Conservation (phyloP, 30 jellyfish, hydroid and myxozoan genomes). For the Hydractinia symbiolongicarpus region DNA sequence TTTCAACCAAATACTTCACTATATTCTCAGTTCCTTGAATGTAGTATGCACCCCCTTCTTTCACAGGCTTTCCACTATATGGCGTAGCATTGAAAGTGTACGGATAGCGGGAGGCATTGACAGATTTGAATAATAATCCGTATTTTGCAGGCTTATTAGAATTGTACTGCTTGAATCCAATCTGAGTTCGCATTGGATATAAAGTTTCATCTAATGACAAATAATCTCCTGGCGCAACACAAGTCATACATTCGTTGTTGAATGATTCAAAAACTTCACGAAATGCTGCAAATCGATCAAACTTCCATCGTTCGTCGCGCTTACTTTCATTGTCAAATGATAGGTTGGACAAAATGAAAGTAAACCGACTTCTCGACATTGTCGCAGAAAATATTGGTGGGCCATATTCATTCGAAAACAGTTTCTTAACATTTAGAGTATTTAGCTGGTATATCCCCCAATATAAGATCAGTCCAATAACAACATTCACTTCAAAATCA, state of each 20-base stretch:
- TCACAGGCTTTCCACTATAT: conserved; percentile 47
- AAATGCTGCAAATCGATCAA: background rate
- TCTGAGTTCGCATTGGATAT: conserved; percentile 37
- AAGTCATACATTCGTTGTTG: background rate
- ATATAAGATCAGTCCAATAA: background rate
- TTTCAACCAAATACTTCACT: too few relatives aligned
- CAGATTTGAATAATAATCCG: conserved; percentile 34
- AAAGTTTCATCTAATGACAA: conserved; percentile 3
- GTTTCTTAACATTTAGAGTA: background rate
- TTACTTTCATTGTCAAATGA: background rate
- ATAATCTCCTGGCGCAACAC: background rate
- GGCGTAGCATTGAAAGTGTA: conserved; percentile 4
- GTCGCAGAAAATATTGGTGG: background rate
- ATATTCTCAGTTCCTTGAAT: too few relatives aligned
- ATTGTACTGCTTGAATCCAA: conserved; percentile 31
- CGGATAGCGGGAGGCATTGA: conserved; percentile 30
- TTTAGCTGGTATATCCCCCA: background rate
- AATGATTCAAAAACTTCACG: background rate
- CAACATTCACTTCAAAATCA: background rate
- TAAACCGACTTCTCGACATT: background rate
- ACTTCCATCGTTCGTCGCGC: background rate
- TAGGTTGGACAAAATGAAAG: background rate
- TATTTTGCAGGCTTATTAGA: conserved; percentile 41
- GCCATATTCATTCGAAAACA: background rate
- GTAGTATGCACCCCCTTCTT: too few relatives aligned